Conservation (phyloP, 2,113 vertebrate species). For the Paralichthys olivaceus region DNA sequence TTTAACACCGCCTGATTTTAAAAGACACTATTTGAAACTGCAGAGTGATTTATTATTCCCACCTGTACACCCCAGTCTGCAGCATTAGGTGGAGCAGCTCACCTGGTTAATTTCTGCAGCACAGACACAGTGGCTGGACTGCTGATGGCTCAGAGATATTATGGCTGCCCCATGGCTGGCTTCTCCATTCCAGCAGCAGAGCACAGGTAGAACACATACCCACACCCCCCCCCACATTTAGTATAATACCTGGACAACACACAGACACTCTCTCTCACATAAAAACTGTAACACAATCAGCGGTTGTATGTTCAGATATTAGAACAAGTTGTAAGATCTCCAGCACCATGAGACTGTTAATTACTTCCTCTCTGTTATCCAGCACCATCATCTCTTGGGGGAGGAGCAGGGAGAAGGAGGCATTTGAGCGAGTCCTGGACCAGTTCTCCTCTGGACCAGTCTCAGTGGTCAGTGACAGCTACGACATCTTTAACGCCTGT, state of each 20-base stretch:
- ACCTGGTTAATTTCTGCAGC: conserved; percentile 84
- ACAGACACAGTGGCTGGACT: conserved; percentile 83
- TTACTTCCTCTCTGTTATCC: neutral
- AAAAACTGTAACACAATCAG: too few relatives aligned
- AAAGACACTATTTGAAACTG: neutral
- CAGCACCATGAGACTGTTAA: neutral
- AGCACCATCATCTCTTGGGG: conserved; percentile 86
- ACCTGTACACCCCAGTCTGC: conserved; percentile 71
- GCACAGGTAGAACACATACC: conserved; percentile 77
- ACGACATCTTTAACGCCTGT: conserved; percentile 85
- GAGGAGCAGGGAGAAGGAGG: conserved; percentile 78
- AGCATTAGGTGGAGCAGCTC: conserved; percentile 82
- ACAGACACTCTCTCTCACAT: too few relatives aligned
- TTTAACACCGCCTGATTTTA: too few relatives aligned
- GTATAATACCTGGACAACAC: too few relatives aligned
- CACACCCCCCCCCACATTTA: neutral
- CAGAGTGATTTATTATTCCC: neutral
- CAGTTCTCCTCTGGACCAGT: conserved; percentile 79
- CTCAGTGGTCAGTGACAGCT: conserved; percentile 85
- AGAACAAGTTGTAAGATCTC: too few relatives aligned
- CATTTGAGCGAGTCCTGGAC: conserved; percentile 78
- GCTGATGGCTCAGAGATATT: conserved; percentile 82
- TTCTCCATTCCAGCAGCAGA: conserved; percentile 85
- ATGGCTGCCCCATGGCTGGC: conserved; percentile 82
- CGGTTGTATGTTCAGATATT: too few relatives aligned